These are phyloP conservation scores for Drosophila pegasa DNA, from an alignment of 2,888 invertebrate species.

Conservation along the genomic window DNA sequence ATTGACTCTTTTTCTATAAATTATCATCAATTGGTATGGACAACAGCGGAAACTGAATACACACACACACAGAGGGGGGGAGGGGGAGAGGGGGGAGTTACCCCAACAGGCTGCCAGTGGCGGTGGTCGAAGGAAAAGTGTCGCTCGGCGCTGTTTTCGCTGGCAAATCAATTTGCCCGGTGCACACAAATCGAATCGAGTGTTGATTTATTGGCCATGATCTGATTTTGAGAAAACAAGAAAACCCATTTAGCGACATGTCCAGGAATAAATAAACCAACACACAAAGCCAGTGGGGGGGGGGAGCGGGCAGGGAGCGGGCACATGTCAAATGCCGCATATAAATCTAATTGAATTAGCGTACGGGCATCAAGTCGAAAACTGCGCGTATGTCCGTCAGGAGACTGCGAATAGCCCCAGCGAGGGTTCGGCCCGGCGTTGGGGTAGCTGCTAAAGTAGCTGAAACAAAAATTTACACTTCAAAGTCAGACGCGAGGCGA, in stretches of 20 bases:
- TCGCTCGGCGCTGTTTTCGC: constrained; percentile 32
- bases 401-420: constrained; percentile 6
- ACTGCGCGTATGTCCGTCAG: constrained; percentile 12
- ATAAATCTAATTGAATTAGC: constrained; percentile 77
- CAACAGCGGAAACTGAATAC: constrained; percentile 33
- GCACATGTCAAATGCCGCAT: constrained; percentile 63
- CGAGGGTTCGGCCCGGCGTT: not conserved
- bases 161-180: constrained; percentile 52
- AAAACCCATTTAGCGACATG: constrained; percentile 72
- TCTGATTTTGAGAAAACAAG: constrained; percentile 75
- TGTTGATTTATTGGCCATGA: constrained; percentile 76
- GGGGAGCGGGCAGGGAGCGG: not conserved
- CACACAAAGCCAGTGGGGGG: not conserved
- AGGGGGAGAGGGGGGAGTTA: not conserved
- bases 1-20: constrained; percentile 51
- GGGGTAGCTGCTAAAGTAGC: constrained; percentile 12
- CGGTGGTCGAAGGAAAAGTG: constrained; percentile 27
- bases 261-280: constrained; percentile 69
- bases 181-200: constrained; percentile 65
- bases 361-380: constrained; percentile 67
- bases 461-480: constrained; percentile 48
- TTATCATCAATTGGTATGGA: constrained; percentile 48
- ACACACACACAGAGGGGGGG: not conserved
- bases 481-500: constrained; percentile 14
- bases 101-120: not conserved